Base-by-base conservation (phyloP, 2,797 vertebrate species). In the Pampus argenteus region DNA sequence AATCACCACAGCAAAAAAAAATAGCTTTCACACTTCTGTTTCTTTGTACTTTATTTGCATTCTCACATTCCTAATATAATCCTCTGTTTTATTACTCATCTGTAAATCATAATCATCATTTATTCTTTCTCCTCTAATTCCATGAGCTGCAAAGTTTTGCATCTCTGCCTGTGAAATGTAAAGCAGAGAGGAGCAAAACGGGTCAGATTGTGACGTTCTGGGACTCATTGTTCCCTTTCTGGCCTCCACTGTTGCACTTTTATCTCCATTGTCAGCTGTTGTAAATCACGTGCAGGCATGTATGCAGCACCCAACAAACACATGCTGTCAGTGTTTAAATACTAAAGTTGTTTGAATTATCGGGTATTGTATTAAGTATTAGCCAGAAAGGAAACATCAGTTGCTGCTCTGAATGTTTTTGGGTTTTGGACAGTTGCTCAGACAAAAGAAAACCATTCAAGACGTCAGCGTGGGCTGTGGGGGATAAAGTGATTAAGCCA, bases 261-360 rank as follows among this genome's bases (percentile, higher is more conserved):
- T 65, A 34, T 65, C 36, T 60, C 15, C 42, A 36, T 23, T 52
- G 44, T 72, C 56, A 62, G 64, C 68, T 63, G 49, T 47, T 45
- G 5, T 61, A 23, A 58, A 71, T 67, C 60, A 69, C 44, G 49
- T 11, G 18, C 54, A 36, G 5, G 25, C 48, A 51, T 49, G 38
- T 18, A 14, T 14, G 5, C 40, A 7, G 18, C 4, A 72, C 14
- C n/a, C 14, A 8, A 22, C 3, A 28, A 23, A 26, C 44, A 54
- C 25, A 18, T 44, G 22, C 50, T 5, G 6, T 62, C 47, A 26
- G 25, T 0, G 6, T 9, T 59, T 36, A 20, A 38, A 58, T 14
- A 22, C 23, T 23, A 26, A 14, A 14, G 8, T 13, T 10, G n/a
- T 47, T 31, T 31, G 25, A 48, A 15, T 23, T 48, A 14, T n/a